Percentiles rank a stretch among this genome's conserved stretches.
These are phyloP conservation scores for Rhagoletis pomonella DNA, from an alignment of 1,140 invertebrate species.

Conservation along the genomic window DNA sequence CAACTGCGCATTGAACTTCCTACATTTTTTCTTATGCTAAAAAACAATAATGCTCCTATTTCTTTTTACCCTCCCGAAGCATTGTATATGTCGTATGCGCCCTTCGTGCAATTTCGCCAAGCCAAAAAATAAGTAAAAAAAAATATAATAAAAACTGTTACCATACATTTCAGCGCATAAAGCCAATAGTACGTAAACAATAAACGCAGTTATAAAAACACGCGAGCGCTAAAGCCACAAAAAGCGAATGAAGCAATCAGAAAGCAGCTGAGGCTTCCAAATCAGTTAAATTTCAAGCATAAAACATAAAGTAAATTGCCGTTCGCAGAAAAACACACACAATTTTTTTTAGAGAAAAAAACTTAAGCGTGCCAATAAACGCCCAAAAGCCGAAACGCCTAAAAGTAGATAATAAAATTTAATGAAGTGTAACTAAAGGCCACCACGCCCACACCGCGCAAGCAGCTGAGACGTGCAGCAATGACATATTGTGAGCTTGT, in stretches of 20 bases:
- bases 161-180: not conserved
- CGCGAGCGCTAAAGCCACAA: not conserved
- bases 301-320: conserved; percentile 1
- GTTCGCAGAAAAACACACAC: not conserved
- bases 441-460: not conserved
- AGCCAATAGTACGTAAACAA: conserved; percentile 1
- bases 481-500: too few species aligned
- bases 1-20: too few species aligned
- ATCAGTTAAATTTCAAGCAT: not conserved
- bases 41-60: too few species aligned
- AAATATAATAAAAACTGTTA: not conserved
- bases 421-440: conserved; percentile 53
- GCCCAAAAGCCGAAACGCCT: conserved; percentile 52
- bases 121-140: too few species aligned
- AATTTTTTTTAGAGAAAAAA: not conserved
- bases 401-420: conserved; percentile 53
- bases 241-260: not conserved
- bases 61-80: too few species aligned
- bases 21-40: too few species aligned
- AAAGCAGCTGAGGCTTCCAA: not conserved
- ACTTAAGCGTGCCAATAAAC: conserved; percentile 25
- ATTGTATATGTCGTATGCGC: too few species aligned
- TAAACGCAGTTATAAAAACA: not conserved
- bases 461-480: not conserved
- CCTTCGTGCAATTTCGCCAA: too few species aligned